A percentile compares a stretch with the other conserved stretches of the same genome.
phyloP scores from a whole-genome alignment of 2,888 invertebrate species.

The Luffia ferchaultella region DNA sequence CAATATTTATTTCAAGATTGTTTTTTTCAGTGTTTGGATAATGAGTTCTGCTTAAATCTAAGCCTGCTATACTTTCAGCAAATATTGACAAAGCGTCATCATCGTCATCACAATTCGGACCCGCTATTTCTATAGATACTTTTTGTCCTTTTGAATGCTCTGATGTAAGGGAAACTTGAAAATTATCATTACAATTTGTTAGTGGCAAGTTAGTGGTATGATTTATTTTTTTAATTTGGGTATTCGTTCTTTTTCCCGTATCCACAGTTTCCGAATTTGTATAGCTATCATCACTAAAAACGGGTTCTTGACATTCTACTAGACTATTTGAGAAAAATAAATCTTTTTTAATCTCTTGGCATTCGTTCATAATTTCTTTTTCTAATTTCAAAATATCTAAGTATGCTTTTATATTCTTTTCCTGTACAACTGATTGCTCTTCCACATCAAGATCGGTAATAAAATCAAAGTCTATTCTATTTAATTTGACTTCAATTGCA shows the following conservation, averaged over 20 bases:
- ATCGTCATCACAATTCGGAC: neutral
- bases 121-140: neutral
- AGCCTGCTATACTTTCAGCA: conserved; percentile 44
- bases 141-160: neutral
- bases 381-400: neutral
- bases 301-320: too few species aligned
- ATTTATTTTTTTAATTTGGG: neutral
- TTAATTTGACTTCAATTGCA: neutral
- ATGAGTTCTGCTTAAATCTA: conserved; percentile 29
- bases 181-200: neutral
- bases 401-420: neutral
- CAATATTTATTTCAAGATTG: neutral
- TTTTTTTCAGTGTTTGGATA: neutral
- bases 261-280: too few species aligned
- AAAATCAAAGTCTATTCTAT: neutral
- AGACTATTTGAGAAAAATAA: too few species aligned
- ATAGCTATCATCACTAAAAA: too few species aligned
- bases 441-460: neutral
- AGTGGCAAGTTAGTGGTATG: neutral
- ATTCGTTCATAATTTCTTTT: neutral
- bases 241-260: too few species aligned
- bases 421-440: neutral
- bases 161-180: neutral
- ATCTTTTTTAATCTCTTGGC: neutral
- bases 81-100: conserved; percentile 27